Base-by-base conservation (phyloP, 2,888 invertebrate species). In the Allacma fusca region DNA sequence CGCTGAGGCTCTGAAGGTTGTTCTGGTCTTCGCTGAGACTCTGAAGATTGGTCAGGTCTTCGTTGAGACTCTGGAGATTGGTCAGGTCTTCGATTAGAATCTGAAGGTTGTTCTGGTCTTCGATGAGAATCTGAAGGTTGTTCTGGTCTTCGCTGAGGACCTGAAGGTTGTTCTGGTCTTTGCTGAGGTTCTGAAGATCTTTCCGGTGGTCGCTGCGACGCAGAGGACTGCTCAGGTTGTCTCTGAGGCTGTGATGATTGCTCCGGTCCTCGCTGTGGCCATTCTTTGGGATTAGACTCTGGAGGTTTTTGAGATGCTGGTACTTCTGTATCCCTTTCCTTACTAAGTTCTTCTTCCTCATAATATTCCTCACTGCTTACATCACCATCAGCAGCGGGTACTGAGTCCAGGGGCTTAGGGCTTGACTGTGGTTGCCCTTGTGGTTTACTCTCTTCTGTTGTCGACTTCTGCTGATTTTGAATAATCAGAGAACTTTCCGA, bases 311-410 rank as follows among this genome's bases (percentile, higher is more conserved):
- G 50, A 12, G 9, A 16, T 16, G 50, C 73, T 50, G 79, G 78
- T 43, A 80, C 78, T n/a, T 79, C 77, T 23, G 78, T 79, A 1
- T 80, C 77, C 2, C 76, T 77, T 43, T 81, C 80, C 70, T 50
- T 50, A 50, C 50, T 50, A 12, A 50, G 19, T 12, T 80, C 76
- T 16, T 72, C 78, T 67, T 80, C 80, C 24, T 78, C 79, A 0
- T 80, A 81, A 50, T 80, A 79, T 23, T 78, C 79, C 13, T 80
- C 75, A 21, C 73, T 64, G 24, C 75, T 69, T 21, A 71, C 75
- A 34, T 28, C 65, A 4, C 16, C 64, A 40, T 40, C 43, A 21
- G 62, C 50, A 16, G 59, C 34, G 19, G 76, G 29, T 4, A 44
- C n/a, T 73, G n/a, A 24, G 24, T 43, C 65, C 5, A 62, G 34